Conservation (phyloP, 64 coral and sea anemone species). For the Cladopsammia gracilis region DNA sequence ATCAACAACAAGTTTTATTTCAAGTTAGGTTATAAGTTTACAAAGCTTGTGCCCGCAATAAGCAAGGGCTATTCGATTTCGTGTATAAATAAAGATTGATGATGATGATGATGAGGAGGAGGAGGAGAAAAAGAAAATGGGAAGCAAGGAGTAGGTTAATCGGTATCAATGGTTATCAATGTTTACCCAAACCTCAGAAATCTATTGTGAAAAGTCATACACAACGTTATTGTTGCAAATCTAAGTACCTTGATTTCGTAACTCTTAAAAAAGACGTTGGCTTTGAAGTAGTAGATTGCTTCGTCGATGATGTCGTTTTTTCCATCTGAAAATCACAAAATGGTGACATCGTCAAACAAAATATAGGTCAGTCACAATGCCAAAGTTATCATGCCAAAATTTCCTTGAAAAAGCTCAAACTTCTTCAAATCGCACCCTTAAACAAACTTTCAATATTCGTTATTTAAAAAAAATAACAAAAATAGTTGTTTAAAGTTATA, state of each 20-base stretch:
- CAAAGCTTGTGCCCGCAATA: too few relatives aligned
- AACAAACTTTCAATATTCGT: not conserved
- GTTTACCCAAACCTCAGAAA: not conserved
- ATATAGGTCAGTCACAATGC: not conserved
- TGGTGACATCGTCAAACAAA: not conserved
- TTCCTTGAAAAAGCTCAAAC: not conserved
- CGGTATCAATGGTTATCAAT: not conserved
- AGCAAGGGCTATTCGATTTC: too few relatives aligned
- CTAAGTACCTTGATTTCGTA: slow-evolving; percentile 97
- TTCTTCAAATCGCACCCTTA: too few relatives aligned
- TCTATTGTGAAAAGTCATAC: too few relatives aligned
- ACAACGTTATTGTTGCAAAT: not conserved
- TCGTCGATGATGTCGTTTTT: slow-evolving; percentile 91
- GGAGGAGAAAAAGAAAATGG: too few relatives aligned
- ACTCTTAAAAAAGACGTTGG: slow-evolving; percentile 99
- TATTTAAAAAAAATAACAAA: not conserved
- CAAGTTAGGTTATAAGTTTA: too few relatives aligned
- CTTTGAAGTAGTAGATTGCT: slow-evolving; percentile 96
- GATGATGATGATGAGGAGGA: too few relatives aligned
- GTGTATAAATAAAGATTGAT: too few relatives aligned
- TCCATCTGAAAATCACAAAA: slow-evolving; percentile 71
- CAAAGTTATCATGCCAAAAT: not conserved
- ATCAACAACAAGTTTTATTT: too few relatives aligned
- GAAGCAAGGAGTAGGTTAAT: too few relatives aligned
- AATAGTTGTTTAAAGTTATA: not conserved